Percentiles rank a stretch among this genome's conserved stretches.
Conservation (phyloP, 2,888 invertebrate species). For the Cephonodes hylas region DNA sequence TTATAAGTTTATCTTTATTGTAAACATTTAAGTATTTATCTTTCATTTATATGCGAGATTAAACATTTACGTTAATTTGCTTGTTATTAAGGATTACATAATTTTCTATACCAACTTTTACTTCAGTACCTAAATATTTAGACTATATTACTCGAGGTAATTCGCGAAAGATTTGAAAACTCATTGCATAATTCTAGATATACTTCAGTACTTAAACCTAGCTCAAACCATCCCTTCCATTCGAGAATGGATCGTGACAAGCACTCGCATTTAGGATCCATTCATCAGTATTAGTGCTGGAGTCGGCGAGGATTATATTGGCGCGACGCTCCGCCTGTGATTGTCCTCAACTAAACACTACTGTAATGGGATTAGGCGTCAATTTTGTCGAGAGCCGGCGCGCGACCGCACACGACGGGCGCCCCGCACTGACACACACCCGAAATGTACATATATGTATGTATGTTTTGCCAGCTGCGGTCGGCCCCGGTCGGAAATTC, state of each 20-base stretch:
- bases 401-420: neutral
- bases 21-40: too few relatives aligned
- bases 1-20: neutral
- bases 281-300: neutral
- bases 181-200: too few relatives aligned
- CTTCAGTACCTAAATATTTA: neutral
- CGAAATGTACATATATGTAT: neutral
- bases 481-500: neutral
- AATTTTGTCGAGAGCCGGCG: neutral
- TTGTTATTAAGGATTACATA: neutral
- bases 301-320: neutral
- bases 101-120: neutral
- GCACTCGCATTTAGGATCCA: neutral
- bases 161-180: too few relatives aligned
- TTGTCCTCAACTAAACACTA: constrained; percentile 1
- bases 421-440: neutral
- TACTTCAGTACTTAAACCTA: too few relatives aligned
- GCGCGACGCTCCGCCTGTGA: neutral
- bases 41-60: too few relatives aligned
- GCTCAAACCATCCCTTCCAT: neutral
- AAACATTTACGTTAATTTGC: neutral
- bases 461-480: neutral
- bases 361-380: constrained; percentile 5
- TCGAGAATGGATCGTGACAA: too few relatives aligned
- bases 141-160: too few relatives aligned